Conservation (phyloP, 2,888 invertebrate genomes). For the Lymantria monacha region DNA sequence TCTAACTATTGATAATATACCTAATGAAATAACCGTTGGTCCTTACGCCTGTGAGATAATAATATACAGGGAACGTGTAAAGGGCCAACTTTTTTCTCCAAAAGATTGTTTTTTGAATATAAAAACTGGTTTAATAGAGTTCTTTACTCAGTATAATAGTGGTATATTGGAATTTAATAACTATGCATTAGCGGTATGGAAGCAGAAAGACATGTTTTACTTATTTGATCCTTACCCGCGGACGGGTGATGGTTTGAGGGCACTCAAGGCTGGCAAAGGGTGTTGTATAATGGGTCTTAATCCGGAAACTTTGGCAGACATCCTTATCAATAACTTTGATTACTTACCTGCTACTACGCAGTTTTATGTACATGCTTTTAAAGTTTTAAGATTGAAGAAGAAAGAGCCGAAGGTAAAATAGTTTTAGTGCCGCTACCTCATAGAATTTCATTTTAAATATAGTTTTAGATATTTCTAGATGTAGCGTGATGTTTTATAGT, state of each 20-base stretch:
- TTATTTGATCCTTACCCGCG: constrained; percentile 86
- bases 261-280: constrained; percentile 80
- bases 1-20: constrained; percentile 77
- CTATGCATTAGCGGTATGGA: constrained; percentile 83
- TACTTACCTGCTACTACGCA: constrained; percentile 69
- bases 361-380: constrained; percentile 83
- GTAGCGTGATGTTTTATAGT: too few relatives aligned
- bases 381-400: constrained; percentile 79
- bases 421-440: not conserved
- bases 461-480: too few relatives aligned
- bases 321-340: constrained; percentile 78
- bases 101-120: constrained; percentile 79
- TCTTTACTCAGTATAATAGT: constrained; percentile 76
- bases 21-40: constrained; percentile 80
- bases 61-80: constrained; percentile 77
- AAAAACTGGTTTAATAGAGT: constrained; percentile 69
- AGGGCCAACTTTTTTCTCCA: constrained; percentile 72
- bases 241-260: constrained; percentile 77
- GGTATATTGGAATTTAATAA: constrained; percentile 83
- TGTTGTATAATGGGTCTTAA: constrained; percentile 85
- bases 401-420: constrained; percentile 55
- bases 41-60: constrained; percentile 82
- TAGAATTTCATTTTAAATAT: too few relatives aligned
- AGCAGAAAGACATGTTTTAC: constrained; percentile 84
- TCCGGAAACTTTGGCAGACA: constrained; percentile 79